These are phyloP conservation scores for Thinocorus orbignyianus DNA, from an alignment of 2,113 vertebrate genomes.

Conservation along the genomic window DNA sequence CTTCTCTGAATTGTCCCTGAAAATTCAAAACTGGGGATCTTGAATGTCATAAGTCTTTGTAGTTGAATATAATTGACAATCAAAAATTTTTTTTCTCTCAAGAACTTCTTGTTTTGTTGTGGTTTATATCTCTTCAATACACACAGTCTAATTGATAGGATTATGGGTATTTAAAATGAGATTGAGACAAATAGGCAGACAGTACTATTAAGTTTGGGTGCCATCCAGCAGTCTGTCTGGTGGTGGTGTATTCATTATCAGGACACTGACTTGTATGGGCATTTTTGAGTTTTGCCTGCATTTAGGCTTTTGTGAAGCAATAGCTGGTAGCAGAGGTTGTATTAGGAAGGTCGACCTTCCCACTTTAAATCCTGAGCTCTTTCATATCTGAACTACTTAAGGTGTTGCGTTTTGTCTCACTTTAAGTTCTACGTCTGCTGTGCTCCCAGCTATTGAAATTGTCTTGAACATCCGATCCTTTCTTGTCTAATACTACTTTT, in stretches of 20 bases:
- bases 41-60: neutral
- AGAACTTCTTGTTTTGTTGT: neutral
- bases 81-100: neutral
- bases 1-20: neutral
- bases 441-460: neutral
- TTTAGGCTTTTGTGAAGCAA: neutral
- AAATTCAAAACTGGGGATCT: neutral
- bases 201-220: neutral
- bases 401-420: neutral
- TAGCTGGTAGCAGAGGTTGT: neutral
- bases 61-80: neutral
- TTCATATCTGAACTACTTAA: neutral
- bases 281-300: neutral
- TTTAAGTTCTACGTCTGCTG: neutral
- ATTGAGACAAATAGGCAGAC: neutral
- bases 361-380: neutral
- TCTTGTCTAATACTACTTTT: neutral
- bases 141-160: neutral
- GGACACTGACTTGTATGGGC: accelerated
- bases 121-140: neutral
- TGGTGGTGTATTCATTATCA: neutral
- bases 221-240: neutral
- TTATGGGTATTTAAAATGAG: neutral
- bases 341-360: neutral
- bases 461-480: neutral